Conservation (phyloP, 1,140 invertebrate genomes). For the Reticulitermes speratus region DNA sequence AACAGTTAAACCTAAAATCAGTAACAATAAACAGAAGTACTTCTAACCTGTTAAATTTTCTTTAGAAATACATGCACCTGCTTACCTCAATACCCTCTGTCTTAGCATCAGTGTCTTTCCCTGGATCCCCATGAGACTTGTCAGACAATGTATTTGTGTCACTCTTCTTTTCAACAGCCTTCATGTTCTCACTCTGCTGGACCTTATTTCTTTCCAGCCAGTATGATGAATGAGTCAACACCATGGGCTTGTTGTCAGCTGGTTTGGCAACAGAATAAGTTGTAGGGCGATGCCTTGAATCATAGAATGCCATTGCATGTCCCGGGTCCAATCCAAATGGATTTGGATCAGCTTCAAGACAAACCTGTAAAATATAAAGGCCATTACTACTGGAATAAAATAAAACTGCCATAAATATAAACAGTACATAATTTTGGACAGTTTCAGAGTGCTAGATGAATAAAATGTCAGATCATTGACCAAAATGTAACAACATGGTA, state of each 20-base stretch:
- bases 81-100: background rate
- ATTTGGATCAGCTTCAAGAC: slow-evolving; percentile 59
- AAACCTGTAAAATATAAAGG: background rate
- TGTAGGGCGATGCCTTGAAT: slow-evolving; percentile 57
- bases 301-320: slow-evolving; percentile 59
- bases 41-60: too few species aligned
- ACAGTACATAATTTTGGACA: too few species aligned
- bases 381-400: background rate
- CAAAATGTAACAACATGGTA: too few species aligned
- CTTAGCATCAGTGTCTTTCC: slow-evolving; percentile 9
- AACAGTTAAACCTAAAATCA: too few species aligned
- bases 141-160: background rate
- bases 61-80: background rate
- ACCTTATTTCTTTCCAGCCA: slow-evolving; percentile 44
- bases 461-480: too few species aligned
- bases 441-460: too few species aligned
- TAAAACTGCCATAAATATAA: background rate
- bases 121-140: background rate
- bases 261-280: slow-evolving; percentile 59
- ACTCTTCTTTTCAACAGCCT: slow-evolving; percentile 27
- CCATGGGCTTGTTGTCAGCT: slow-evolving; percentile 56
- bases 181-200: slow-evolving; percentile 41
- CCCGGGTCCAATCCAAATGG: slow-evolving; percentile 67
- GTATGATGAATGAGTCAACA: slow-evolving; percentile 71
- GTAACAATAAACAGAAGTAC: too few species aligned